Base-by-base conservation (phyloP, 2,888 invertebrate genomes). In the Oscheius onirici region DNA sequence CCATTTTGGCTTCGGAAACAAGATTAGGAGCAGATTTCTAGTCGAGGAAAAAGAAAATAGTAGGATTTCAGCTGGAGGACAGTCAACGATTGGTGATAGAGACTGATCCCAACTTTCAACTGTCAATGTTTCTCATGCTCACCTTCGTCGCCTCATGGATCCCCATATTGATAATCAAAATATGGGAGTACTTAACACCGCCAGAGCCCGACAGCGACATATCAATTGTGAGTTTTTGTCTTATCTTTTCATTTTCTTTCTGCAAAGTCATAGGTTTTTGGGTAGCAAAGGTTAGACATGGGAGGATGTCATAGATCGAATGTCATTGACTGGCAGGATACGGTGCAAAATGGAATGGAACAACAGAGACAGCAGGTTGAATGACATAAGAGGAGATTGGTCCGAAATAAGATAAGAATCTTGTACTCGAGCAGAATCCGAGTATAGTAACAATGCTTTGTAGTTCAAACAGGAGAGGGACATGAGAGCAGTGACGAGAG, bases 21-120 rank as follows among this genome's bases (percentile, higher is more conserved):
- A 49, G 46, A 63, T 63, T 63, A 63, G 44, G 28, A n/a, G 43
- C 54, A 41, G 34, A 57, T 34, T 20, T 40, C 17, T 13, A 40
- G n/a, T 17, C 22, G 40, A n/a, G 55, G 55, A 26, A 55, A 10
- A 8, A 26, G 11, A 22, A n/a, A 26, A 55, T 1, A 26, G 34
- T 24, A 24, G n/a, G 1, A n/a, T 81, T 85, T 68, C 79, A 92
- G 86, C 92, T 94, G 69, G 93, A 95, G 79, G 86, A 87, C 74
- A 95, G 89, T 93, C 95, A 90, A 94, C 94, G 90, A 93, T 94
- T 90, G 93, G 93, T 81, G 93, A 94, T 54, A 89, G 91, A 95
- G 78, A 92, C 94, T 81, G 95, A 95, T 90, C 95, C 95, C 78
- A 94, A 94, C 90, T 96, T 97, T 90, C 92, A 94, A 89, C 95